phyloP scores from a whole-genome alignment of 2,797 vertebrate species.

The Lutjanus campechanus region DNA sequence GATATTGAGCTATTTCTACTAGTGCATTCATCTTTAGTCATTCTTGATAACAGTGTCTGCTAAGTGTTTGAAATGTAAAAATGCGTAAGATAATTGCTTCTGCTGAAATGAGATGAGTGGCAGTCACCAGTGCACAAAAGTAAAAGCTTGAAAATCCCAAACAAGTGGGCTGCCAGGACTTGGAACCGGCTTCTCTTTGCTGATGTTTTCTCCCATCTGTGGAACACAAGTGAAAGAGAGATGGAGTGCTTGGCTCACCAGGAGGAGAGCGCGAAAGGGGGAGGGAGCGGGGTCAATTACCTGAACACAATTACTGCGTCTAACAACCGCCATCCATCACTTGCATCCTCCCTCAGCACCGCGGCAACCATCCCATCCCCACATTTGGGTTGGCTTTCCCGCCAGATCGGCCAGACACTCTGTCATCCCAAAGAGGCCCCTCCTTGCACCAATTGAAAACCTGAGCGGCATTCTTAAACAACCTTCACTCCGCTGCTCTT shows the following conservation, averaged over 20 bases:
- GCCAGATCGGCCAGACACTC: conserved; percentile 82
- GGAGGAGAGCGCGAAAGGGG: conserved; percentile 57
- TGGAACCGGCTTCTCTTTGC: conserved; percentile 39
- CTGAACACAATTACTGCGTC: conserved; percentile 87
- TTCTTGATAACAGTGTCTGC: neutral
- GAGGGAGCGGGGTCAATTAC: conserved; percentile 82
- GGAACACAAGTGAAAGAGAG: conserved; percentile 68
- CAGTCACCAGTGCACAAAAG: conserved; percentile 20
- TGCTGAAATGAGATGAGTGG: conserved; percentile 33
- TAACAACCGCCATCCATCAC: conserved; percentile 88
- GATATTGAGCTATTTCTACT: neutral
- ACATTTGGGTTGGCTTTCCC: conserved; percentile 79
- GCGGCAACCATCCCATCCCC: conserved; percentile 74
- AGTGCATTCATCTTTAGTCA: conserved; percentile 8
- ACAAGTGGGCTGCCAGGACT: conserved; percentile 51
- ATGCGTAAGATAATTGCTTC: conserved; percentile 6
- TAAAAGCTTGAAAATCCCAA: conserved; percentile 64
- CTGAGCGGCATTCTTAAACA: conserved; percentile 84
- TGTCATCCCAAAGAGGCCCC: conserved; percentile 78
- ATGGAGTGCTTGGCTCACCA: conserved; percentile 69
- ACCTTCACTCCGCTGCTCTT: conserved; percentile 45
- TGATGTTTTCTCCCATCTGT: conserved; percentile 70
- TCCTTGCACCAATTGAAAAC: conserved; percentile 79
- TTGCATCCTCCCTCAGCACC: conserved; percentile 71
- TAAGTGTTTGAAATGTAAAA: conserved; percentile 23